Conservation (phyloP, 2,113 vertebrate species). For the Saccopteryx bilineata region DNA sequence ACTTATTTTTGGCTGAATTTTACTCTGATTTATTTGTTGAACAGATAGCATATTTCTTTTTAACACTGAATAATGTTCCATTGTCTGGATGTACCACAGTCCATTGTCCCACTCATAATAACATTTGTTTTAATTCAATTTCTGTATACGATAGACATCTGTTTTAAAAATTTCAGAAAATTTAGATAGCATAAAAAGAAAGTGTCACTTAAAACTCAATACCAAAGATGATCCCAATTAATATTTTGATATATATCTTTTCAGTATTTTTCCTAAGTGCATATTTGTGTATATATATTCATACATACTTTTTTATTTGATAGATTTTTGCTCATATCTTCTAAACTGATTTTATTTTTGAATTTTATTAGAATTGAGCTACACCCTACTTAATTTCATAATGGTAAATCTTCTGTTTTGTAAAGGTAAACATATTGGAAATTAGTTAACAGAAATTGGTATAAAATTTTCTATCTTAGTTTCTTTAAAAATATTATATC, state of each 20-base stretch:
- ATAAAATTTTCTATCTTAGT: neutral
- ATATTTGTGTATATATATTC: neutral
- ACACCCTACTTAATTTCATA: neutral
- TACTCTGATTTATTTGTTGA: neutral
- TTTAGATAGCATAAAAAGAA: neutral
- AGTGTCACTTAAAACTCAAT: constrained; percentile 10
- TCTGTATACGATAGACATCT: neutral
- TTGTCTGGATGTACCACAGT: neutral
- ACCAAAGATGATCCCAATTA: neutral
- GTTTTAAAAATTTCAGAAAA: constrained; percentile 45
- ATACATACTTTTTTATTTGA: neutral
- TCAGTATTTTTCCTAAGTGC: neutral
- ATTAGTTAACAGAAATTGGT: constrained; percentile 1
- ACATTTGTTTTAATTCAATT: constrained; percentile 30
- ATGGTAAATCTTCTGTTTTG: neutral
- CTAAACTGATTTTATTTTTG: constrained; percentile 50
- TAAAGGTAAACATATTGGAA: constrained; percentile 37
- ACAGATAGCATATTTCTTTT: neutral
- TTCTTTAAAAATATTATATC: neutral
- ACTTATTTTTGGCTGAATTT: neutral
- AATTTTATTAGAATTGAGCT: constrained; percentile 44
- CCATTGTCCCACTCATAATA: neutral
- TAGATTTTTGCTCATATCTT: neutral
- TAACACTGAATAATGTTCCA: neutral
- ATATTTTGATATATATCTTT: constrained; percentile 32